A percentile compares a stretch with the other conserved stretches of the same genome.
Evolutionary conservation across 2,113 vertebrate genomes (phyloP).

Genomic region (Vireo altiloquus): DNA sequence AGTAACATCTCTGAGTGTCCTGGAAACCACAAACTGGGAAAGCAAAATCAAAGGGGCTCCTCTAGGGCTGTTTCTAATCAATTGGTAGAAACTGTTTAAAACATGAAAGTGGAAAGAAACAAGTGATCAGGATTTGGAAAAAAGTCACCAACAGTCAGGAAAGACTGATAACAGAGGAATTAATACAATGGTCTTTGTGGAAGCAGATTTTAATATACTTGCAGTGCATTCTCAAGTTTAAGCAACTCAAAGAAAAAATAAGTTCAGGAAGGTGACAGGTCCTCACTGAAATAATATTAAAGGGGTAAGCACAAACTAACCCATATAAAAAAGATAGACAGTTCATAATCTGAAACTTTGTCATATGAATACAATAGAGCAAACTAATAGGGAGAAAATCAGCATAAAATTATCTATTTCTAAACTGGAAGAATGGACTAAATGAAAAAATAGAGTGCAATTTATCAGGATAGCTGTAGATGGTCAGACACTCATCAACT

Average conservation of each 20-base stretch:
- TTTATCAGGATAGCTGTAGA: not conserved
- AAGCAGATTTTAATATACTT: not conserved
- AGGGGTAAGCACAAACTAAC: not conserved
- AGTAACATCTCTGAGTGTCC: not conserved
- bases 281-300: slow-evolving; percentile 8
- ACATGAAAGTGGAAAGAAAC: not conserved
- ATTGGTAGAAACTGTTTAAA: not conserved
- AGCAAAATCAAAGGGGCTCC: not conserved
- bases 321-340: not conserved
- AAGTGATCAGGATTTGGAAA: not conserved
- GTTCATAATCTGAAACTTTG: not conserved
- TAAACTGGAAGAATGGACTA: not conserved
- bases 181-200: not conserved
- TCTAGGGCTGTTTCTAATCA: not conserved
- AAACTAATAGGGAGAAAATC: not conserved
- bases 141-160: not conserved
- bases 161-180: not conserved
- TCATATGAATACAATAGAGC: not conserved
- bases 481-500: not conserved
- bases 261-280: not conserved
- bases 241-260: not conserved
- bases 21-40: not conserved
- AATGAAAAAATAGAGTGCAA: not conserved
- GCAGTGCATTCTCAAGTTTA: not conserved
- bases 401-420: not conserved